Base-by-base conservation (phyloP, 2,888 invertebrate genomes). In the Cephus pygmeus region DNA sequence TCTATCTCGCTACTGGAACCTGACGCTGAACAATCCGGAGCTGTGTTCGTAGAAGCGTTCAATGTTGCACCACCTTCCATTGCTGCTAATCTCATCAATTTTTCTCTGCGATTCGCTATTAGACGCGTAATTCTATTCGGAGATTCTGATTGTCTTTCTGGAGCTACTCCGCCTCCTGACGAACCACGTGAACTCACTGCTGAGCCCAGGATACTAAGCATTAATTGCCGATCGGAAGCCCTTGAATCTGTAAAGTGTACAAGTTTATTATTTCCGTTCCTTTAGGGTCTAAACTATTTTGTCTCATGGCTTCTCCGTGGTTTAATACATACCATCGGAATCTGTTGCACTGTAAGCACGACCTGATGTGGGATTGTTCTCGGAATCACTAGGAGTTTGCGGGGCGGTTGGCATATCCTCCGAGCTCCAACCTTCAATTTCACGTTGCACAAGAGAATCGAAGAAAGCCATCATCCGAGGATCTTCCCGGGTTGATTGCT, bases 381-480 rank as follows among this genome's bases (percentile, higher is more conserved):
- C 91, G 4, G 88, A 85, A 36, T 90, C 89, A 79, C 87, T 90
- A 9, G 87, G 87, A 23, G 85, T 87, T 69, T 86, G 87, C 4
- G 88, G 87, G 15, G 86, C 84, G 1, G 87, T 85, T 36, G 87
- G 85, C 30, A 86, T 81, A 80, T 94, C 94, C 76, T 94, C 94
- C 0, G 93, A 94, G 75, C 94, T 93, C 93, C 96, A 96, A 4
- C 95, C 95, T 92, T 97, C 97, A 81, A 98, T 94, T 91, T 98
- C 98, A 71, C 97, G 94, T 90, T 98, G 98, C 36, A 98, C 97
- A 34, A 98, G 92, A 15, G 97, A 96, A 92, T 98, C 98, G 88
- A 98, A 98, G 92, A 98, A 98, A 40, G 98, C 98, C 96, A 98
- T 96, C 98, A 98, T 98, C 76, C 97, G 94, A 0, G 97, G 96